Conservation (phyloP, 2,113 vertebrate genomes). For the Toxotes chatareus region DNA sequence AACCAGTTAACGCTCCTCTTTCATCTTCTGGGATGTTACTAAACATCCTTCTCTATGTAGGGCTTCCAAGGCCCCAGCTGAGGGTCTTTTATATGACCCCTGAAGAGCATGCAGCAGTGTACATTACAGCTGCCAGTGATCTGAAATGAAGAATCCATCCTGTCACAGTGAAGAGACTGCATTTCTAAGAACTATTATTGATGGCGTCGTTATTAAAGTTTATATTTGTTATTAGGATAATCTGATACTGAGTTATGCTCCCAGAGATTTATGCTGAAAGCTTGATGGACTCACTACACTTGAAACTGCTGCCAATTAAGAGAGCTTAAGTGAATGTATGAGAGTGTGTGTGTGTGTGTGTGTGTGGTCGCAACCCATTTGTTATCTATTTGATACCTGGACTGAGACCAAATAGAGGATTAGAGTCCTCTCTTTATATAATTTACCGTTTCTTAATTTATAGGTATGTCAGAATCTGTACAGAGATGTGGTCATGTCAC, state of each 20-base stretch:
- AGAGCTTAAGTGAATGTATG: conserved; percentile 28
- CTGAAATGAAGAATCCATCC: conserved; percentile 50
- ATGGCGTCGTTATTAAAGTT: conserved; percentile 51
- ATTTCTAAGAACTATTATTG: conserved; percentile 37
- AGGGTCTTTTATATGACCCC: conserved; percentile 26
- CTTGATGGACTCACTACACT: conserved; percentile 55
- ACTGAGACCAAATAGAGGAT: conserved; percentile 78
- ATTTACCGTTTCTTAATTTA: conserved; percentile 50
- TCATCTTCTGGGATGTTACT: conserved; percentile 4
- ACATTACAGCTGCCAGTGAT: conserved; percentile 22
- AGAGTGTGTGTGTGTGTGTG: neutral
- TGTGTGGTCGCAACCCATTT: conserved; percentile 28
- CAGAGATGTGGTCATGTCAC: conserved; percentile 26
- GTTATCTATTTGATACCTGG: conserved; percentile 60
- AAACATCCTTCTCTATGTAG: conserved; percentile 9
- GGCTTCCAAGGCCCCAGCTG: neutral
- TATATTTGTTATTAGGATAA: conserved; percentile 74
- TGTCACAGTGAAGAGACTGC: conserved; percentile 38
- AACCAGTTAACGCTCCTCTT: conserved; percentile 5
- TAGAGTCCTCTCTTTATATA: conserved; percentile 55
- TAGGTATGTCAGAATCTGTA: conserved; percentile 27
- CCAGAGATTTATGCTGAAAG: conserved; percentile 66
- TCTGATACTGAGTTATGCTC: conserved; percentile 51
- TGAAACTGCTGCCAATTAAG: conserved; percentile 72
- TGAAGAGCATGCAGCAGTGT: conserved; percentile 5